Evolutionary conservation across 2,113 vertebrate genomes (phyloP).

Genomic region (Elephantulus edwardii): DNA sequence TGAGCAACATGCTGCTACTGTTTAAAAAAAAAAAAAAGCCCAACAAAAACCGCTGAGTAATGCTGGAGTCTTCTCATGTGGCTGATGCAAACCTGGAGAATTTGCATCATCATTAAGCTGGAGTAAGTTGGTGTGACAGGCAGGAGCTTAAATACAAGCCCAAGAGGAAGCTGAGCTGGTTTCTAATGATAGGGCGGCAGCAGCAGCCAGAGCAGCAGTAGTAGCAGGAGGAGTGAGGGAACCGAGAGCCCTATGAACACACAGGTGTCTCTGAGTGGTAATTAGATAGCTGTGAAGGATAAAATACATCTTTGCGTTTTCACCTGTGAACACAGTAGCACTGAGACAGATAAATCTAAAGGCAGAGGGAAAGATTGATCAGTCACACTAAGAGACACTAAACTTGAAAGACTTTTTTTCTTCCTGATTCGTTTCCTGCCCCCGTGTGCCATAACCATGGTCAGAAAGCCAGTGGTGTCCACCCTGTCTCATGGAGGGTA

Average conservation of each 20-base stretch:
- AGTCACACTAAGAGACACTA: slow-evolving; percentile 43
- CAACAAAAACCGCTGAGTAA: slow-evolving; percentile 83
- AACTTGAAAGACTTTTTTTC: slow-evolving; percentile 70
- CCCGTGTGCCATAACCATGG: slow-evolving; percentile 81
- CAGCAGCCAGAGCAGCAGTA: slow-evolving; percentile 5
- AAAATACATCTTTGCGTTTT: slow-evolving; percentile 44
- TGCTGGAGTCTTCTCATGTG: slow-evolving; percentile 81
- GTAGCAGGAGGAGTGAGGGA: neutral
- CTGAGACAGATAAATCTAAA: slow-evolving; percentile 57
- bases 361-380: slow-evolving; percentile 48
- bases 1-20: slow-evolving; percentile 80
- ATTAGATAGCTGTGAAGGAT: slow-evolving; percentile 38
- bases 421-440: neutral
- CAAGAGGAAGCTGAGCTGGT: slow-evolving; percentile 84
- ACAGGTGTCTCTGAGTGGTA: slow-evolving; percentile 81
- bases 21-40: slow-evolving; percentile 51
- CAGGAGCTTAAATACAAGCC: slow-evolving; percentile 85
- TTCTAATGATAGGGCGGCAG: slow-evolving; percentile 80
- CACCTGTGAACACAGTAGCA: slow-evolving; percentile 68
- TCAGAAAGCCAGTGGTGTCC: slow-evolving; percentile 81
- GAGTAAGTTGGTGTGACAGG: slow-evolving; percentile 87
- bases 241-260: neutral
- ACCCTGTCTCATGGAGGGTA: slow-evolving; percentile 78
- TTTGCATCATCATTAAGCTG: slow-evolving; percentile 89
- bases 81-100: slow-evolving; percentile 92